Conservation (phyloP, 2,888 invertebrate species). For the Scaeva pyrastri region DNA sequence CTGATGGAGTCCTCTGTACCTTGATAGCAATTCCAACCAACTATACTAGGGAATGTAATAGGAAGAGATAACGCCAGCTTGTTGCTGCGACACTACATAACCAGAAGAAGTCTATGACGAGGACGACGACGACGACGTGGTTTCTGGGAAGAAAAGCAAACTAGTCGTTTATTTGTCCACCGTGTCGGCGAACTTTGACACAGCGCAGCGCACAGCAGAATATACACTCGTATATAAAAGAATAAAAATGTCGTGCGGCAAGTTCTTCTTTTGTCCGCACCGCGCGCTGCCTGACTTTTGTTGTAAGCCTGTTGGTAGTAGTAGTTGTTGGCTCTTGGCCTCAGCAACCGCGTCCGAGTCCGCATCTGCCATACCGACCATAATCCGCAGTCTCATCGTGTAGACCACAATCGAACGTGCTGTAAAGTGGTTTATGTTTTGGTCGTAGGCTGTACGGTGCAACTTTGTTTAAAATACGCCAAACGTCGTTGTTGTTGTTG, state of each 20-base stretch:
- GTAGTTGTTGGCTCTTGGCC: conserved; percentile 22
- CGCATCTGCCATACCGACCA: neutral
- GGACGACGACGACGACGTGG: neutral
- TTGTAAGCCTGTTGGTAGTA: neutral
- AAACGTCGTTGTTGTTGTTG: conserved; percentile 26
- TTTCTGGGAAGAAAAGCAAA: conserved; percentile 38
- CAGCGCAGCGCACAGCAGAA: conserved; percentile 46
- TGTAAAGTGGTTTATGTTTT: conserved; percentile 50
- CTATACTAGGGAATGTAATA: conserved; percentile 50
- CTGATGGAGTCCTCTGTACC: neutral
- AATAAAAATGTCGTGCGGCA: conserved; percentile 59
- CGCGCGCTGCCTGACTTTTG: conserved; percentile 13
- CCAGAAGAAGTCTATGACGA: neutral
- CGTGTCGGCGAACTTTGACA: conserved; percentile 75
- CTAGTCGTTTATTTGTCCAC: conserved; percentile 68
- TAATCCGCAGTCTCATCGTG: conserved; percentile 20
- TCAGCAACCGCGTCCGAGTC: too few species aligned
- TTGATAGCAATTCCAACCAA: neutral
- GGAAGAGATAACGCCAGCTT: conserved; percentile 68
- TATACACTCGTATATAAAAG: conserved; percentile 3
- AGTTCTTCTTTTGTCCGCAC: conserved; percentile 30
- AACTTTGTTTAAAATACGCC: conserved; percentile 52
- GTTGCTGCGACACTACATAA: conserved; percentile 23
- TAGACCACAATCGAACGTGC: conserved; percentile 65
- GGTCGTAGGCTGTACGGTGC: conserved; percentile 19